These are phyloP conservation scores for Matsumurasca onukii DNA, from an alignment of 1,140 invertebrate species.

Conservation along the genomic window DNA sequence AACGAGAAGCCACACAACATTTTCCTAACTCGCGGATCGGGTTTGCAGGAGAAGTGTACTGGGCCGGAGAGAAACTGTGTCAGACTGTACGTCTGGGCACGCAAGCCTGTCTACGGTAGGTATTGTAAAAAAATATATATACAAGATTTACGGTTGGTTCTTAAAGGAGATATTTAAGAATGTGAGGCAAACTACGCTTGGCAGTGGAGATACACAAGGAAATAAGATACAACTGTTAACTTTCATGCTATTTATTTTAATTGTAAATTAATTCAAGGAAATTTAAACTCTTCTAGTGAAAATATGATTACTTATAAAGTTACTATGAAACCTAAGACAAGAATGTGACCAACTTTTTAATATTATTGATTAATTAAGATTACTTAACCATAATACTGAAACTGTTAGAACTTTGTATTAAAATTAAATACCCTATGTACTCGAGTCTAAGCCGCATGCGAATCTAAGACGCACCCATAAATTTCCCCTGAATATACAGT, in stretches of 20 bases:
- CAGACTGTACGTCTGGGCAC: slow-evolving; percentile 64
- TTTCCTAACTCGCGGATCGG: slow-evolving; percentile 57
- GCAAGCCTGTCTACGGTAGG: slow-evolving; percentile 50
- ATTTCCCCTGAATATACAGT: too few relatives aligned
- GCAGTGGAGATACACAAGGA: not conserved
- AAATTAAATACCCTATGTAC: too few relatives aligned
- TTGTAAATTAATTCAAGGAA: too few relatives aligned
- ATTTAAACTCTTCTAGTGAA: too few relatives aligned
- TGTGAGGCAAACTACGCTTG: not conserved
- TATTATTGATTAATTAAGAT: too few relatives aligned
- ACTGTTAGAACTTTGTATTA: too few relatives aligned
- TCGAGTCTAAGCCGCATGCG: too few relatives aligned
- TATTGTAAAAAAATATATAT: not conserved
- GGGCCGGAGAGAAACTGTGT: slow-evolving; percentile 51
- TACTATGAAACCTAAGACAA: too few relatives aligned
- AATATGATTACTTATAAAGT: too few relatives aligned
- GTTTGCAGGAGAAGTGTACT: slow-evolving; percentile 24
- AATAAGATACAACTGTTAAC: not conserved
- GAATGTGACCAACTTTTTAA: too few relatives aligned
- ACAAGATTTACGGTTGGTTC: not conserved
- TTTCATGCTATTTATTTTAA: not conserved
- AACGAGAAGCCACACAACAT: slow-evolving; percentile 67
- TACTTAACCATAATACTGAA: too few relatives aligned
- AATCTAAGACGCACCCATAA: too few relatives aligned
- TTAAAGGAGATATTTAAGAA: not conserved